Base-by-base conservation (phyloP, 2,113 vertebrate species). In the Stigmatopora argus region DNA sequence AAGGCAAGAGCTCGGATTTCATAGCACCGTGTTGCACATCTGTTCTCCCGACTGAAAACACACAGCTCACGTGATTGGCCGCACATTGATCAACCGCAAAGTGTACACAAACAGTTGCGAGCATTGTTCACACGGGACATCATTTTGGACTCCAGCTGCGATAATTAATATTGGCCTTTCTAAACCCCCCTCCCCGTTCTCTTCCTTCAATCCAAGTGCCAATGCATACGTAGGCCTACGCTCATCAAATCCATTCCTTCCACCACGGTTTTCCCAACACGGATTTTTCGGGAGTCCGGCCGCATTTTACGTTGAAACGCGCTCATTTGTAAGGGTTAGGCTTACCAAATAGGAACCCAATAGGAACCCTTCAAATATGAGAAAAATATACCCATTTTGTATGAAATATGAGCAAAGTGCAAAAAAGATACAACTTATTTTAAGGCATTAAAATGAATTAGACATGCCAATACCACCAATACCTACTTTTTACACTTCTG, bases 41-140 rank as follows among this genome's bases (percentile, higher is more conserved):
- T 89, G 85, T 92, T 91, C 90, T 89, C 89, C 90, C 86, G 86
- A 90, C 83, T 84, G 85, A 85, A 83, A 87, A 81, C 76, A 78
- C 79, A 73, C 65, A 75, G 77, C 56, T 65, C 77, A 76, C 60
- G 78, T 69, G n/a, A 72, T 65, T 78, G 66, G 63, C 48, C 73
- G 77, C 86, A 87, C 86, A 79, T 85, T 79, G 52, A 83, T 77
- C 59, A 78, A 80, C 73, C 63, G 62, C 35, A 31, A 65, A 62
- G 31, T 12, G 52, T 72, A 63, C 59, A 76, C 73, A 78, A 81
- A 79, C 67, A 47, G 69, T 61, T 65, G 69, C 67, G 73, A 69
- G 69, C 67, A 76, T 17, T 69, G 67, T 74, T 72, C 77, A 63
- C 71, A 47, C 49, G 63, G 64, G 69, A 72, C 49, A 66, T 53